Conservation (phyloP, 2,113 vertebrate genomes). For the Rhinoptilus africanus region DNA sequence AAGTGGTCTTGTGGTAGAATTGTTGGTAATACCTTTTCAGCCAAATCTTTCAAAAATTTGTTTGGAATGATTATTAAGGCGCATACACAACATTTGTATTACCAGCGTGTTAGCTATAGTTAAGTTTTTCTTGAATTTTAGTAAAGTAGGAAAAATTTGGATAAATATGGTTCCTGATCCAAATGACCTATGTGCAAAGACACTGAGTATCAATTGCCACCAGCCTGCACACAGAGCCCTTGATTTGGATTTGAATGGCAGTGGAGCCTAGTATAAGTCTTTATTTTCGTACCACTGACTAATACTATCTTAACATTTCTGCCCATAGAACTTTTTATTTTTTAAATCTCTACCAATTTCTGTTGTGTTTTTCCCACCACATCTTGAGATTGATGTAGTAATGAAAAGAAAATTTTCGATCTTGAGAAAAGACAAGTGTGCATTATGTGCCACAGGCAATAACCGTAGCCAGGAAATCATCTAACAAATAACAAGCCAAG, state of each 20-base stretch:
- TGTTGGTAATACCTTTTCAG: background rate
- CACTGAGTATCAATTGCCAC: background rate
- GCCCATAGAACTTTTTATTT: background rate
- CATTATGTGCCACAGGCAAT: background rate
- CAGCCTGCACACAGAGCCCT: background rate
- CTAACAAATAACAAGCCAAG: background rate
- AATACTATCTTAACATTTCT: background rate
- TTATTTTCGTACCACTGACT: background rate
- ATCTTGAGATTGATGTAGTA: background rate
- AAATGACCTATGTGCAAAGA: background rate
- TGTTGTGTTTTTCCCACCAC: background rate
- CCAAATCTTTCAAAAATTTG: background rate
- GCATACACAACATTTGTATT: background rate
- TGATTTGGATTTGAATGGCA: background rate
- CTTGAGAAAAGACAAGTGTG: background rate
- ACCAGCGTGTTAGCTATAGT: background rate
- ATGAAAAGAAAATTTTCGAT: background rate
- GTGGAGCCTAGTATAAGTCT: background rate
- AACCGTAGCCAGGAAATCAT: background rate
- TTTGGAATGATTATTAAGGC: background rate
- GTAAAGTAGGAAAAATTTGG: background rate
- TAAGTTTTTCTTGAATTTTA: background rate
- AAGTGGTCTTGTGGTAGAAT: background rate
- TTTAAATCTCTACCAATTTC: background rate
- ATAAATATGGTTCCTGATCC: background rate